These are phyloP conservation scores for Ondatra zibethicus DNA, from an alignment of 2,113 vertebrate genomes.

Conservation along the genomic window DNA sequence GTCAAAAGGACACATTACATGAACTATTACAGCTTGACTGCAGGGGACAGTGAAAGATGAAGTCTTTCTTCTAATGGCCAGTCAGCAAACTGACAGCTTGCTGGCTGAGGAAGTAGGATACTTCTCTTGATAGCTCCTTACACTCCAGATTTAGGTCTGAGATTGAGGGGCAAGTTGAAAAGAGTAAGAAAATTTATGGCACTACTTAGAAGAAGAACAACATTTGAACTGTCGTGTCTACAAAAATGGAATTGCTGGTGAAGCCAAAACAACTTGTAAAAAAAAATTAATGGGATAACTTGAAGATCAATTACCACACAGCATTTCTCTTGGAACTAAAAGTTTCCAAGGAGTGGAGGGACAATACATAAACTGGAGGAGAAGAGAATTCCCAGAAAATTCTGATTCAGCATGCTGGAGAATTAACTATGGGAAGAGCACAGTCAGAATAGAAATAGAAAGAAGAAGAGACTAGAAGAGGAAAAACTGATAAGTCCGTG, in stretches of 20 bases:
- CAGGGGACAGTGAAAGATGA: background rate
- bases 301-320: background rate
- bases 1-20: background rate
- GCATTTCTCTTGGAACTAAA: constrained; percentile 37
- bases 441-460: constrained; percentile 9
- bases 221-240: background rate
- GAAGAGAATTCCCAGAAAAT: background rate
- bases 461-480: background rate
- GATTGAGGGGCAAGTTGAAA: constrained; percentile 7
- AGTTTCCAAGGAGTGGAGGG: constrained; percentile 18
- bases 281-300: constrained; percentile 5
- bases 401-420: constrained; percentile 40
- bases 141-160: background rate
- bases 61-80: background rate
- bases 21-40: background rate
- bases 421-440: background rate
- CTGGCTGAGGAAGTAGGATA: background rate
- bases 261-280: background rate
- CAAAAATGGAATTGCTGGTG: background rate
- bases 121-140: background rate
- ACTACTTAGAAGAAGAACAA: background rate
- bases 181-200: background rate
- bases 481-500: background rate
- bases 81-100: background rate
- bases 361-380: background rate